Conservation (phyloP, 2,888 invertebrate genomes). For the Seira sanloemensis region DNA sequence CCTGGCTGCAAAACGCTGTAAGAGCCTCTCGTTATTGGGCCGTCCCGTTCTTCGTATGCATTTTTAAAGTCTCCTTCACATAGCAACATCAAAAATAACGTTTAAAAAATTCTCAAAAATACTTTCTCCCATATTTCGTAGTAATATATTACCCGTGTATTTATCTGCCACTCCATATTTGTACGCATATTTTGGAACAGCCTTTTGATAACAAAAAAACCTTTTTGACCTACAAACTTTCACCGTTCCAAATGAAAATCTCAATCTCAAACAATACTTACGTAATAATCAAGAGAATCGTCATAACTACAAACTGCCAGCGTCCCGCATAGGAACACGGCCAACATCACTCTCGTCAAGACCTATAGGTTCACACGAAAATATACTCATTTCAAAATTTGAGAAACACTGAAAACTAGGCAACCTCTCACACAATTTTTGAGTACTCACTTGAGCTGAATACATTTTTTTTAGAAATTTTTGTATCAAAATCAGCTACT, state of each 20-base stretch:
- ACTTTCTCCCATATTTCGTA: not conserved
- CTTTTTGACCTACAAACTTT: not conserved
- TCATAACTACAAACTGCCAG: not conserved
- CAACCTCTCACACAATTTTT: no score
- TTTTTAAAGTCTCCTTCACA: constrained; percentile 52
- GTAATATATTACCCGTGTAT: constrained; percentile 10
- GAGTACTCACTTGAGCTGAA: constrained; percentile 2
- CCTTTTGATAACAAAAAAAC: no score
- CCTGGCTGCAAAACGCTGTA: constrained; percentile 40
- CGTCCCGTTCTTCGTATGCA: constrained; percentile 55
- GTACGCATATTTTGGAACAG: constrained; percentile 38
- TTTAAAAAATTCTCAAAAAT: not conserved
- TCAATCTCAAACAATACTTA: not conserved
- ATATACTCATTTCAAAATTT: no score
- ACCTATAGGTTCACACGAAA: not conserved
- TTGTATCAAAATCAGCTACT: no score
- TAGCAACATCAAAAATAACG: no score
- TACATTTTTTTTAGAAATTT: not conserved
- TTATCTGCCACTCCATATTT: constrained; percentile 43
- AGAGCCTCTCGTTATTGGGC: constrained; percentile 40
- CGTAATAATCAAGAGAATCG: constrained; percentile 23
- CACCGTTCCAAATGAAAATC: no score
- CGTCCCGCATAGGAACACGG: not conserved
- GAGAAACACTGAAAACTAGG: no score
- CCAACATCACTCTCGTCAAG: not conserved